Conservation (phyloP, 2,113 vertebrate genomes). For the Prinia subflava region DNA sequence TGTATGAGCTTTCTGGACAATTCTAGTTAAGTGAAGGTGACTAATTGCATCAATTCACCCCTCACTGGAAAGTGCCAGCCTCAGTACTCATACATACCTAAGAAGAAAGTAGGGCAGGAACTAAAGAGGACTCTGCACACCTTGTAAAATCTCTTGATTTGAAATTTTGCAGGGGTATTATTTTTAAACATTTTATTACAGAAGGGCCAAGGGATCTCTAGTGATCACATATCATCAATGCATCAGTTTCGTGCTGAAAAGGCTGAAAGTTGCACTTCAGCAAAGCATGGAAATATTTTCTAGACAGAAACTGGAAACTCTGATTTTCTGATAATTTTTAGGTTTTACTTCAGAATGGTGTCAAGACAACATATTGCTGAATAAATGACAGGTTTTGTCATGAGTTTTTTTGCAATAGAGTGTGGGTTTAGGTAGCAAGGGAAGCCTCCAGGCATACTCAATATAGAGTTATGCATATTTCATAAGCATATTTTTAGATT, state of each 20-base stretch:
- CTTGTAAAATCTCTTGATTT: neutral
- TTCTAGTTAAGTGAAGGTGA: neutral
- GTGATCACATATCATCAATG: neutral
- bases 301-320: neutral
- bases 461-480: neutral
- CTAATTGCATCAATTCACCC: neutral
- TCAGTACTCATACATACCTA: neutral
- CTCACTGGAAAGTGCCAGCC: neutral
- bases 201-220: neutral
- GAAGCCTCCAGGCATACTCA: neutral
- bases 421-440: neutral
- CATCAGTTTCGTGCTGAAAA: neutral
- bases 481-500: neutral
- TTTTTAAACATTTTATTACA: neutral
- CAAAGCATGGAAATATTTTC: slow-evolving; percentile 25
- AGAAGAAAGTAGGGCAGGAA: neutral
- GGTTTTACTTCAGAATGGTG: neutral
- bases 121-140: neutral
- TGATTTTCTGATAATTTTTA: neutral
- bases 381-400: neutral
- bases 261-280: slow-evolving; percentile 17
- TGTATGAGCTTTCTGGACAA: neutral
- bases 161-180: neutral
- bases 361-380: neutral
- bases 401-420: neutral